Percentiles rank a stretch among this genome's conserved stretches.
These are phyloP conservation scores for Polydrusus pterygomalis DNA, from an alignment of 2,888 invertebrate species.

Conservation along the genomic window DNA sequence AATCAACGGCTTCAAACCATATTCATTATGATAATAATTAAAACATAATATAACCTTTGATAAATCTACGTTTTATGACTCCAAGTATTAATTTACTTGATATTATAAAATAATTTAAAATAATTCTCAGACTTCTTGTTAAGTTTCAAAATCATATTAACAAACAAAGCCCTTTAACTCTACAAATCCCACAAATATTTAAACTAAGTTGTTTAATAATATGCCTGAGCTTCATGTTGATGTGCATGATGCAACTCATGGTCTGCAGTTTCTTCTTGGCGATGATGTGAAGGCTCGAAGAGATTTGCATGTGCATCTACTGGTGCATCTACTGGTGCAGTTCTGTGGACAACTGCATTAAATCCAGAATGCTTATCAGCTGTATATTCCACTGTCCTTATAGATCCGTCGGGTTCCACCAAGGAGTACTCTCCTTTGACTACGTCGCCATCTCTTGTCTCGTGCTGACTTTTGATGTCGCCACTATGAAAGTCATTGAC, in stretches of 20 bases:
- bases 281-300: slow-evolving; percentile 9
- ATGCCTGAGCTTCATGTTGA: slow-evolving; percentile 24
- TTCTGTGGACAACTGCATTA: slow-evolving; percentile 68
- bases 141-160: too few relatives aligned
- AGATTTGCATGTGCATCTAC: slow-evolving; percentile 51
- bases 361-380: slow-evolving; percentile 70
- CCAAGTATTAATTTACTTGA: too few relatives aligned
- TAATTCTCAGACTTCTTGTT: too few relatives aligned
- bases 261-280: slow-evolving; percentile 33
- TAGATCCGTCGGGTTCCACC: slow-evolving; percentile 70
- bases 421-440: slow-evolving; percentile 70
- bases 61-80: too few relatives aligned
- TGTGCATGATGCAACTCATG: background rate
- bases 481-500: slow-evolving; percentile 70
- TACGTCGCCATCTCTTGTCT: slow-evolving; percentile 68
- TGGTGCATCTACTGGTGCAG: slow-evolving; percentile 56
- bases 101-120: too few relatives aligned
- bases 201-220: slow-evolving; percentile 7
- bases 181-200: background rate
- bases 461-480: slow-evolving; percentile 69
- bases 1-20: too few relatives aligned
- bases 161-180: too few relatives aligned
- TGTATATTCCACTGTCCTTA: slow-evolving; percentile 70
- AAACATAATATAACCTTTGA: too few relatives aligned
- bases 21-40: too few relatives aligned